Base-by-base conservation (phyloP, 2,797 vertebrate genomes). In the Sebastes taczanowskii region DNA sequence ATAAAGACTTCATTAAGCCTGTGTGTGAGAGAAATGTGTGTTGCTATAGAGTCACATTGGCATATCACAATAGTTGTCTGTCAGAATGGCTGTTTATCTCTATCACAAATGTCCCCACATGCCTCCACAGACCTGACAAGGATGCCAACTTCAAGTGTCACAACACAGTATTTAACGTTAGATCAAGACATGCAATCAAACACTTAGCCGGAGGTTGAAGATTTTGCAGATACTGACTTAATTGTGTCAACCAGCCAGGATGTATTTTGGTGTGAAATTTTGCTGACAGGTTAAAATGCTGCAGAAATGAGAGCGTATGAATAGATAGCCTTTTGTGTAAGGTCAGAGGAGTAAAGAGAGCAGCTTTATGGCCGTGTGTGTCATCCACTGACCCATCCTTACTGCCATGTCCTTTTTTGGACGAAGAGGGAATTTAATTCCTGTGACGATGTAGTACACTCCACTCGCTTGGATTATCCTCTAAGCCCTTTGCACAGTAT, bases 401-500 rank as follows among this genome's bases (percentile, higher is more conserved):
- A 76, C 83, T 84, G 89, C 80, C 84, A 42, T 86, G 85, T 90
- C 88, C 81, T 68, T 92, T 91, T 94, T 92, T 88, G 92, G 88
- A 92, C 68, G 76, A 84, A 80, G 90, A 92, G 86, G 87, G 93
- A 95, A 91, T 94, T 94, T 86, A 94, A 95, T 92, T 93, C 89
- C 87, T 93, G 86, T 90, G 89, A 93, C 71, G 85, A 93, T 95
- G 93, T 92, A 81, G 89, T 92, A 93, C 90, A 86, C 87, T 93
- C 84, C 83, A 88, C 91, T 92, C 80, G 58, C 84, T 78, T 91
- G 93, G 94, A 95, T 96, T 94, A 96, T 96, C 94, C 92, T 70
- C 79, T 95, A 94, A 95, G 90, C 93, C 90, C 84, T 94, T 95
- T 95, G 91, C 89, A 74, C 88, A 89, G 91, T 89, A 94, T 95